Evolutionary conservation across 2,113 vertebrate species (phyloP), one percentile per base, ranked within the genome.

Genomic region (Passer domesticus): DNA sequence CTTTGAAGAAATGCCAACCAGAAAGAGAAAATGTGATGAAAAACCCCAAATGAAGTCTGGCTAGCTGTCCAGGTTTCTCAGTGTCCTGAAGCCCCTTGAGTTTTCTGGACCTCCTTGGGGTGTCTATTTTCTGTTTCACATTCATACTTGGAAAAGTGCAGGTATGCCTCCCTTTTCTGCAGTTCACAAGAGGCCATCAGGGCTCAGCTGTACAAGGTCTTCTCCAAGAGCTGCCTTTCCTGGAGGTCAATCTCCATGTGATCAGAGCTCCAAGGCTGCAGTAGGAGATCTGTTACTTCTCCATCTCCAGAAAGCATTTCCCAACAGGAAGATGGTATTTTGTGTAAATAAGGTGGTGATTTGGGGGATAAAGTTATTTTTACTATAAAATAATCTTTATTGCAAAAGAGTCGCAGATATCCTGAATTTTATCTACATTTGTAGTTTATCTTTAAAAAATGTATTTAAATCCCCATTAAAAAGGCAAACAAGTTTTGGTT

Each of bases 361-460:
- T 62, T 70, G 3, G 9, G 15, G 22, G 4, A 7, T n/a, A 64
- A 89, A 90, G 52, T 74, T 91, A 72, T 94, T 93, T 90, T 69
- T 72, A 53, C 60, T 75, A 62, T 15, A 84, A 95, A 94, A 87
- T 92, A 91, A 87, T 83, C 22, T 67, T 94, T 84, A 72, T 78
- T 89, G 17, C 14, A 41, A 18, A 52, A 17, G 50, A 56, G 67
- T 25, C 20, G 52, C 20, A 75, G 55, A 24, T 84, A 70, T 72
- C 55, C 76, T 87, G n/a, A 90, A 37, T 59, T 64, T 93, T 76
- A 49, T 17, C 10, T 39, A 21, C 14, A 56, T 73, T 55, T 83
- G 21, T 49, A 59, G 5, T 8, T 44, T 83, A 16, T 50, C 7
- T 46, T 20, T 87, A 31, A 44, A 44, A 41, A 41, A 41, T 41